phyloP scores from a whole-genome alignment of 2,113 vertebrate genomes.

The Stegastes partitus region DNA sequence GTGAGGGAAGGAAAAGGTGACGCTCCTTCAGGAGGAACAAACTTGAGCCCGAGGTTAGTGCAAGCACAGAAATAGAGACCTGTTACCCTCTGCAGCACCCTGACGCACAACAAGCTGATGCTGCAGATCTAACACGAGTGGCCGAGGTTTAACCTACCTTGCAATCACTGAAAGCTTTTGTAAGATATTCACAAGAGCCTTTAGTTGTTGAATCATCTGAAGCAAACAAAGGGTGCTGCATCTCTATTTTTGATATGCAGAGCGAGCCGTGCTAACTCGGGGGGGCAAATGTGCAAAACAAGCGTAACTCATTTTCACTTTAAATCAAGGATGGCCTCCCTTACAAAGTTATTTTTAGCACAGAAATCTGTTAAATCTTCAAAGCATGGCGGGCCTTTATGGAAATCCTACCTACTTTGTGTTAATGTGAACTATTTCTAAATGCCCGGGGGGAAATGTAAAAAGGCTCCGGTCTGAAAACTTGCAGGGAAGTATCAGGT shows the following conservation, averaged over 20 bases:
- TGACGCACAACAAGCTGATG: neutral
- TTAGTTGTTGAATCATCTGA: neutral
- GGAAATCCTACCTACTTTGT: slow-evolving; percentile 12
- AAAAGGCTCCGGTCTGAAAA: slow-evolving; percentile 30
- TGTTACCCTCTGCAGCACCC: neutral
- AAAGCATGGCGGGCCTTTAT: slow-evolving; percentile 5
- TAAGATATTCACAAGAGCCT: slow-evolving; percentile 1
- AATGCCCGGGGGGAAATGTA: slow-evolving; percentile 17
- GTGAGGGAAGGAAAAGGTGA: slow-evolving; percentile 27
- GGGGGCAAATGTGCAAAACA: slow-evolving; percentile 19
- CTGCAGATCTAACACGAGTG: too few species aligned
- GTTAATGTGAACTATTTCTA: slow-evolving; percentile 24
- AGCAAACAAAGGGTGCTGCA: neutral
- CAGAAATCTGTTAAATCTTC: slow-evolving; percentile 32
- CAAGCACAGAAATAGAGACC: slow-evolving; percentile 26
- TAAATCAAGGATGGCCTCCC: slow-evolving; percentile 17
- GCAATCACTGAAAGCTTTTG: slow-evolving; percentile 14
- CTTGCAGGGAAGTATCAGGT: slow-evolving; percentile 14
- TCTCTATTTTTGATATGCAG: neutral
- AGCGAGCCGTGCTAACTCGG: neutral
- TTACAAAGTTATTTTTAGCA: slow-evolving; percentile 19
- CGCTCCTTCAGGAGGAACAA: slow-evolving; percentile 28
- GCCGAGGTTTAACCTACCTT: slow-evolving; percentile 4
- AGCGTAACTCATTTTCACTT: neutral
- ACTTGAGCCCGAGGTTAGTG: neutral